These are phyloP conservation scores for Desmodus rotundus DNA, from an alignment of 2,113 vertebrate species.

Conservation along the genomic window DNA sequence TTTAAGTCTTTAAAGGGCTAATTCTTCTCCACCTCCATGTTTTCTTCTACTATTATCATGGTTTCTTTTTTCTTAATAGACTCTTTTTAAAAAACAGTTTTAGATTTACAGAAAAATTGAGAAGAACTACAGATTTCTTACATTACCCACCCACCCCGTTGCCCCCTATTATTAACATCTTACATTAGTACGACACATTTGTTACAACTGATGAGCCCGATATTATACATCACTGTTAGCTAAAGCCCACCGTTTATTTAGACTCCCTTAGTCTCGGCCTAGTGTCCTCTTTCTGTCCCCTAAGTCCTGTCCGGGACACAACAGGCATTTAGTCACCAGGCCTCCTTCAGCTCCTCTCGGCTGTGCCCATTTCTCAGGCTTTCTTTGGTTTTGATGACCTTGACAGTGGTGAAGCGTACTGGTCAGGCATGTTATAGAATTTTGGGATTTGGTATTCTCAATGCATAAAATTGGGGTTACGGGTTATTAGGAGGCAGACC, in stretches of 20 bases:
- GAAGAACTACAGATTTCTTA: not conserved
- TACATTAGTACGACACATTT: not conserved
- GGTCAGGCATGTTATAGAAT: not conserved
- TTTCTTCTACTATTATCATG: not conserved
- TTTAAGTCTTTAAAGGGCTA: not conserved
- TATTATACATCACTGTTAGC: not conserved
- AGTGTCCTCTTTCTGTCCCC: not conserved
- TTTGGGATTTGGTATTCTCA: not conserved
- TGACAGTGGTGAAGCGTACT: not conserved
- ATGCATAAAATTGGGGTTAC: not conserved
- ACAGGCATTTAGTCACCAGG: not conserved
- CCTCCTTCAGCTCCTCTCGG: not conserved
- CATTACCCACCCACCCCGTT: not conserved
- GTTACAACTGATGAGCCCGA: not conserved
- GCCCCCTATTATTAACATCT: not conserved
- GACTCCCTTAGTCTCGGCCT: not conserved
- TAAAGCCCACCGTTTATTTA: not conserved
- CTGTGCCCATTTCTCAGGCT: not conserved
- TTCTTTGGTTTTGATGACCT: not conserved
- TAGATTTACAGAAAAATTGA: constrained; percentile 27
- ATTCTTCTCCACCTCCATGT: not conserved
- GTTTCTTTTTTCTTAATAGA: not conserved
- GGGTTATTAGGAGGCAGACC: not conserved
- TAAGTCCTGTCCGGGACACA: not conserved
- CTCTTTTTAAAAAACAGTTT: not conserved